These are phyloP conservation scores for Lasiurus cinereus DNA, from an alignment of 2,113 vertebrate species.

Conservation along the genomic window DNA sequence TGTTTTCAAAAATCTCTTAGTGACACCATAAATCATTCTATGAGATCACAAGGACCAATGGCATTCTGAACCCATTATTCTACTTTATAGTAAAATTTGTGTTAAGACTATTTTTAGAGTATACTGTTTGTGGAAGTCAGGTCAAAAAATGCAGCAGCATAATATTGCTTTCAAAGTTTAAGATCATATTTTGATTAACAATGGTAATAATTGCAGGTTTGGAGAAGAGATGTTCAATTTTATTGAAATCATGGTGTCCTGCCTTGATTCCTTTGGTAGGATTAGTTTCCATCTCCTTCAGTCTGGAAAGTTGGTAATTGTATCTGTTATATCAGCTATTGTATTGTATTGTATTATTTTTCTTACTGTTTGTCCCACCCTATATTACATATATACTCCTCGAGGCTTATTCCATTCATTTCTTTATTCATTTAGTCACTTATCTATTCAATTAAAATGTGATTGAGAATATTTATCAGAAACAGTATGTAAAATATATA, in stretches of 20 bases:
- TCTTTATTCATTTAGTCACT: neutral
- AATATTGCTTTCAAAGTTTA: neutral
- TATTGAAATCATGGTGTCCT: neutral
- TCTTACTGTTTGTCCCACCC: neutral
- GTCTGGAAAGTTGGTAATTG: neutral
- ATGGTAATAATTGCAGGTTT: neutral
- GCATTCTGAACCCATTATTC: neutral
- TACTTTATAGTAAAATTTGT: neutral
- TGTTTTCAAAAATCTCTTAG: neutral
- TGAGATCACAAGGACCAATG: neutral
- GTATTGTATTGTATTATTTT: neutral
- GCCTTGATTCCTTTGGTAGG: neutral
- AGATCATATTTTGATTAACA: constrained; percentile 42
- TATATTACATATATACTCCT: neutral
- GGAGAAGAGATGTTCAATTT: neutral
- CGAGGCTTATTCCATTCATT: neutral
- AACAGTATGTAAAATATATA: neutral
- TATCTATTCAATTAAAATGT: neutral
- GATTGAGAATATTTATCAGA: neutral
- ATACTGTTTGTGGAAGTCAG: neutral
- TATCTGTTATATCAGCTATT: neutral
- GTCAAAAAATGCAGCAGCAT: neutral
- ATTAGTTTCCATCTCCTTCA: neutral
- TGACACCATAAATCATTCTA: neutral
- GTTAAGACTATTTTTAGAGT: neutral